Base-by-base conservation (phyloP, 2,888 invertebrate genomes). In the Drosophila tanythrix region DNA sequence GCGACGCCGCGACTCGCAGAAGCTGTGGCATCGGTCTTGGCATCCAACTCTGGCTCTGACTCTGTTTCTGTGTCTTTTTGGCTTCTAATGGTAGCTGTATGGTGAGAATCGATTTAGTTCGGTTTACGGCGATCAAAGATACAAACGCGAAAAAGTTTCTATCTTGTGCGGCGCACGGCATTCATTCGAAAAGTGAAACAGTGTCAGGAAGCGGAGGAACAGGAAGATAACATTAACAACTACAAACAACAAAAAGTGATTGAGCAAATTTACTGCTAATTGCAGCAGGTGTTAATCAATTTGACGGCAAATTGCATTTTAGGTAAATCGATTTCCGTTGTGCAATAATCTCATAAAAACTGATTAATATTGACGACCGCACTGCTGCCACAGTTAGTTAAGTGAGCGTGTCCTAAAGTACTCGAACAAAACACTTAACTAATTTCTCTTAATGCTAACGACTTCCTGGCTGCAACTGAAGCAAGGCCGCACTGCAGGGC, bases 21-120 rank as follows among this genome's bases (percentile, higher is more conserved):
- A 65, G 82, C 63, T 89, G 90, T 79, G 83, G 88, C 79, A 81
- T 55, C 62, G 46, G 70, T 35, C 29, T 56, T 64, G 61, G 15
- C 25, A 25, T 46, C 46, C 46, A 46, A 25, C 7, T 70, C 25
- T 31, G 25, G 40, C 46, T 46, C 31, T 62, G 57, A 36, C 65
- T 76, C 60, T 50, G 69, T 46, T 68, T 68, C 58, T 7, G 79
- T 76, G 67, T 80, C 83, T 89, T 89, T 84, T 83, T 80, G 79
- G 91, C 92, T 92, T 92, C 93, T 92, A 93, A 92, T 92, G 90
- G 81, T 85, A 83, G 90, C 88, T 90, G 89, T 82, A 85, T 90
- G 84, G 80, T 90, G 93, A 91, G 91, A 92, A 92, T 93, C 91
- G 91, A 92, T 92, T 93, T 92, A 93, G 92, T 92, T 88, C 87